Base-by-base conservation (phyloP, 1,140 invertebrate genomes). In the Oedothorax gibbosus region DNA sequence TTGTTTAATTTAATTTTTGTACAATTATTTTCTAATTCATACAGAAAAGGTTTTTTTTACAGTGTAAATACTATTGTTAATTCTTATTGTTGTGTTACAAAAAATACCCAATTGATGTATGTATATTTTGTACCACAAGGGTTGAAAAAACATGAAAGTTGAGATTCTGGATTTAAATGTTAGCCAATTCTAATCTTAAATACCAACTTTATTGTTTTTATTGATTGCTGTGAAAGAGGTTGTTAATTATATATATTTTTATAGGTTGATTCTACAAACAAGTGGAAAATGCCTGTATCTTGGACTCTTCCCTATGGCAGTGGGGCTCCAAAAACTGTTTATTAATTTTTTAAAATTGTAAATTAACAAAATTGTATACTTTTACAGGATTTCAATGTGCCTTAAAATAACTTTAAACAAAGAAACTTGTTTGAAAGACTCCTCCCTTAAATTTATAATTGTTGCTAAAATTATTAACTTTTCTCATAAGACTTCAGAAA, bases 271-370 rank as follows among this genome's bases (percentile, higher is more conserved):
- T 11, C 35, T 51, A 3, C 56, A 11, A 50, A 54, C 14, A 53
- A 57, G 15, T 79, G 77, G 77, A 54, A 53, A 69, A 68, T 54
- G 18, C 77, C 77, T 21, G 35, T 79, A 1, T 79, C 77, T 54
- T 79, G 77, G 77, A 56, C 20, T 14, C 57, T 79, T 68, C 77
- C 77, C 7, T 79, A 68, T 79, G 77, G 77, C 53, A 79, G 20
- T 79, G 50, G 0, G 15, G 77, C 77, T 51, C 77, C 77, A 9
- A 54, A 54, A 10, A 79, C 77, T 68, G 11, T 79, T 15, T 79
- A 68, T 11, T 79, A 68, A 57, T n/a, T n/a, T 66, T 14, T 21
- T 14, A 60, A 60, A n/a, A n/a, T 60, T 60, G 2, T 14, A 60
- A 60, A n/a, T n/a, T n/a, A 7, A 60, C n/a, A 5, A 60, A 60